Evolutionary conservation across 1,140 invertebrate genomes (phyloP).

Genomic region (Cepaea nemoralis): DNA sequence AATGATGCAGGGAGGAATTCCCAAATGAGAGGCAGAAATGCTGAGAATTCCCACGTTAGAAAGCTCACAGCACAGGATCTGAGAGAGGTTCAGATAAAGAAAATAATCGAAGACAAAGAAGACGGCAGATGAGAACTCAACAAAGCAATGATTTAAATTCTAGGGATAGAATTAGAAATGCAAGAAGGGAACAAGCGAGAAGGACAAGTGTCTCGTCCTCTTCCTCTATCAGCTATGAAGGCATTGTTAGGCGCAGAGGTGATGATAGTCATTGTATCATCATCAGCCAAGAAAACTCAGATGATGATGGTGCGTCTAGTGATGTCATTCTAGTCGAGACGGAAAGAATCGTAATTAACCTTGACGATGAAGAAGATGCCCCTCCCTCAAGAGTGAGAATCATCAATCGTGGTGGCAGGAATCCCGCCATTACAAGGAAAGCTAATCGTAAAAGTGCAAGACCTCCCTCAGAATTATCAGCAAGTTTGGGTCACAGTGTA

Average conservation of each 20-base stretch:
- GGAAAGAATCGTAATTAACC: constrained; percentile 32
- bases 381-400: constrained; percentile 6
- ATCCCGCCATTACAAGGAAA: too few relatives aligned
- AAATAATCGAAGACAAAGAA: constrained; percentile 3
- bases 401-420: background rate
- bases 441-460: background rate
- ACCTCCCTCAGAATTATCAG: constrained; percentile 1
- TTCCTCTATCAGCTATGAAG: background rate
- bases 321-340: constrained; percentile 36
- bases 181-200: constrained; percentile 6
- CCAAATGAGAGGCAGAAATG: background rate
- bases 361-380: constrained; percentile 37
- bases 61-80: background rate
- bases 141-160: background rate
- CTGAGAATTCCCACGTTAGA: background rate
- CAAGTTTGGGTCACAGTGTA: background rate
- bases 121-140: background rate
- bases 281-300: background rate
- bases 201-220: constrained; percentile 4
- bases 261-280: background rate
- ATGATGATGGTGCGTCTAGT: constrained; percentile 32
- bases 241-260: background rate
- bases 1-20: background rate
- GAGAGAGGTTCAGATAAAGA: background rate
- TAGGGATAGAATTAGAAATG: background rate